A percentile compares a stretch with the other conserved stretches of the same genome.
phyloP scores from a whole-genome alignment of 2,113 vertebrate species.

The Lepidothrix coronata region DNA sequence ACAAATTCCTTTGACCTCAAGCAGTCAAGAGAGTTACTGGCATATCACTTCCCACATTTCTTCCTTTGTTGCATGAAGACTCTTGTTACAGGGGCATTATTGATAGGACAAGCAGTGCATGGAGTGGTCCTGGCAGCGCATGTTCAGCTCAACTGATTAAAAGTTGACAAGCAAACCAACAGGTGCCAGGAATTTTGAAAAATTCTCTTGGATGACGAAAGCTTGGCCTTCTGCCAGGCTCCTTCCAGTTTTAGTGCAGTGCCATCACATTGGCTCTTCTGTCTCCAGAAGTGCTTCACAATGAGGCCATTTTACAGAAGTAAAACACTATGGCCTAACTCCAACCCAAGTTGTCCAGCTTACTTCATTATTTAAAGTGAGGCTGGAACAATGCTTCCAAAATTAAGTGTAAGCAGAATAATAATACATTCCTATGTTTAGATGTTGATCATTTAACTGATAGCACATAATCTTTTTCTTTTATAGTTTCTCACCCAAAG shows the following conservation, averaged over 20 bases:
- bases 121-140: neutral
- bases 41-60: neutral
- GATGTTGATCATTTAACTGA: neutral
- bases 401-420: neutral
- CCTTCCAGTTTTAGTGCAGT: neutral
- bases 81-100: neutral
- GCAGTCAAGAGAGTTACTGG: neutral
- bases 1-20: neutral
- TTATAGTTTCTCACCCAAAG: slow-evolving; percentile 81
- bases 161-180: neutral
- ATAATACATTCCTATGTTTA: neutral
- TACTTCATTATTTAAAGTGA: neutral
- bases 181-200: neutral
- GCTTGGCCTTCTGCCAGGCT: neutral
- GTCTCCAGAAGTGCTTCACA: neutral
- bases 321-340: neutral
- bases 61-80: neutral
- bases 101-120: neutral
- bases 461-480: neutral
- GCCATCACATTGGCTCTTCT: neutral
- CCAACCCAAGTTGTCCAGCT: neutral
- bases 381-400: neutral
- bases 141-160: neutral
- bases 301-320: neutral
- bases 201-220: neutral